These are phyloP conservation scores for Callocephalon fimbriatum DNA, from an alignment of 2,113 vertebrate genomes.

Conservation along the genomic window DNA sequence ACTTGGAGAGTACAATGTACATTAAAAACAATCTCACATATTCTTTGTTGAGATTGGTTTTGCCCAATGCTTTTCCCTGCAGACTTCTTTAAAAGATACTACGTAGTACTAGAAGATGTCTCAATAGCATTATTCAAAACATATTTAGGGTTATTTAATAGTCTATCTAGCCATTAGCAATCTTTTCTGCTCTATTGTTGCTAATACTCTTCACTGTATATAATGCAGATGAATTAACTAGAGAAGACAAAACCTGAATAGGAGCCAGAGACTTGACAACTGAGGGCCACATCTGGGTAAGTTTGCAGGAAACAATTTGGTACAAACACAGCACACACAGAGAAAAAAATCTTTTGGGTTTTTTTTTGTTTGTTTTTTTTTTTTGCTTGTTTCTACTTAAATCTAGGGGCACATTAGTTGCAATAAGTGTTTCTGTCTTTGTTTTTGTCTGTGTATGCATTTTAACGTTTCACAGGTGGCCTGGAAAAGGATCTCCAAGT, in stretches of 20 bases:
- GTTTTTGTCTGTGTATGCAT: fast-evolving
- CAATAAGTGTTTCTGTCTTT: fast-evolving
- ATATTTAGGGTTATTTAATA: background rate
- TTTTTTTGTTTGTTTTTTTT: fast-evolving
- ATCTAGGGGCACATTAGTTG: background rate
- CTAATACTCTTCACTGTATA: background rate
- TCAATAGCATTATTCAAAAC: background rate
- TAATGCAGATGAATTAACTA: background rate
- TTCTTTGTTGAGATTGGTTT: background rate
- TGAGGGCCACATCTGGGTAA: fast-evolving
- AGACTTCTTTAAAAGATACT: background rate
- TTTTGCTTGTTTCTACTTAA: background rate
- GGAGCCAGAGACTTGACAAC: background rate
- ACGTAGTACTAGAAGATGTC: background rate
- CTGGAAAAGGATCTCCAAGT: background rate
- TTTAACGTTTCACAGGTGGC: background rate
- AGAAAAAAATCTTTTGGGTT: background rate
- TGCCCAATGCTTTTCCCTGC: background rate
- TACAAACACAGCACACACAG: background rate
- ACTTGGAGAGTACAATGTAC: background rate
- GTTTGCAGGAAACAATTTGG: background rate
- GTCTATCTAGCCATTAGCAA: background rate
- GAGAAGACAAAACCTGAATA: background rate
- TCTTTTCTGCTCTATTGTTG: background rate
- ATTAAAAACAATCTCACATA: background rate